A percentile compares a stretch with the other conserved stretches of the same genome.
Evolutionary conservation across 1,140 invertebrate genomes (phyloP).

Genomic region (Cotesia typhae): DNA sequence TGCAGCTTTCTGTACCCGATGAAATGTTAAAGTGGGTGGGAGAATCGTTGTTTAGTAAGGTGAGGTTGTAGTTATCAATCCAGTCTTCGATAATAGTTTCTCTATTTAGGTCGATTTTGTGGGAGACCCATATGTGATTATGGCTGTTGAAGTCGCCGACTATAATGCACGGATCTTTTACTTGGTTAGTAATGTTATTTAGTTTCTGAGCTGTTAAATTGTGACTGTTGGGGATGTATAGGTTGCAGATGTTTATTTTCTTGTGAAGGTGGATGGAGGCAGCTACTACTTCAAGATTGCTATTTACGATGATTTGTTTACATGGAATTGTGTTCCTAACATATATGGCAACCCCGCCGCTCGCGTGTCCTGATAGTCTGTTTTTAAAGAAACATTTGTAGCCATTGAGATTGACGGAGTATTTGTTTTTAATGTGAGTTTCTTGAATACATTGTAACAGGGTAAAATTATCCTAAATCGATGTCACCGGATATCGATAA

Average conservation of each 20-base stretch:
- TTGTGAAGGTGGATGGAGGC: too few species aligned
- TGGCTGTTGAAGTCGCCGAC: not conserved
- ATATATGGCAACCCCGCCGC: too few species aligned
- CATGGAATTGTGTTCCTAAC: too few species aligned
- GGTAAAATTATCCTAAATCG: too few species aligned
- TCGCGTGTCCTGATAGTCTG: too few species aligned
- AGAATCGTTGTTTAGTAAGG: not conserved
- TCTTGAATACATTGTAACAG: too few species aligned
- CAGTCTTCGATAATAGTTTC: not conserved
- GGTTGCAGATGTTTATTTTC: not conserved
- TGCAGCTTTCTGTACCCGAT: not conserved
- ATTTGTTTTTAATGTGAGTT: too few species aligned
- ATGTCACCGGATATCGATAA: too few species aligned
- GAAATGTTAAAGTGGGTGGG: not conserved
- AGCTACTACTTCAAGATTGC: too few species aligned
- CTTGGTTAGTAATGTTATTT: not conserved
- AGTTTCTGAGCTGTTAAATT: not conserved
- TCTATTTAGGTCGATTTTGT: not conserved
- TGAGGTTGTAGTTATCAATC: not conserved
- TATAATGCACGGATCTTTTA: not conserved
- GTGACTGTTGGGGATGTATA: constrained; percentile 1
- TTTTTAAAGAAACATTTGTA: not conserved
- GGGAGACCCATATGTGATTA: not conserved
- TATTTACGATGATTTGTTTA: too few species aligned
- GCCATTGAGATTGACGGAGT: not conserved